Evolutionary conservation across 2,797 vertebrate genomes (phyloP).

Genomic region (Takifugu ocellatus): DNA sequence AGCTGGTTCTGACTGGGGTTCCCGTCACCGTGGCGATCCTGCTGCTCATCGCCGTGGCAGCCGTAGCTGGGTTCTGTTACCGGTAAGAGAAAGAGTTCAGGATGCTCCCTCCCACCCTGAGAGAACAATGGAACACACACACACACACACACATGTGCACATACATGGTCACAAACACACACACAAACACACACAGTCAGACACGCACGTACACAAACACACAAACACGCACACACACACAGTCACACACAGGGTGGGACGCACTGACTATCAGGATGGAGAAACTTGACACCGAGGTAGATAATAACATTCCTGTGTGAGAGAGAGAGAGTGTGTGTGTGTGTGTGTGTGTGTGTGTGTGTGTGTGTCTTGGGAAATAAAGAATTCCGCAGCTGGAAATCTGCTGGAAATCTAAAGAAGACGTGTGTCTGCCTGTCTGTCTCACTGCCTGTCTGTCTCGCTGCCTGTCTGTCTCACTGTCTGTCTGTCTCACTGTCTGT

Average conservation of each 20-base stretch:
- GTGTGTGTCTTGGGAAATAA: constrained; percentile 15
- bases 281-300: constrained; percentile 38
- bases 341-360: constrained; percentile 8
- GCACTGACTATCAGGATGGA: constrained; percentile 33
- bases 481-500: background rate
- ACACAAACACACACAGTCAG: constrained; percentile 3
- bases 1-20: constrained; percentile 73
- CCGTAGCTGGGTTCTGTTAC: constrained; percentile 71
- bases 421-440: too few relatives aligned
- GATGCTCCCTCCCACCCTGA: constrained; percentile 34
- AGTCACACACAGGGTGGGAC: constrained; percentile 29
- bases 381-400: constrained; percentile 20
- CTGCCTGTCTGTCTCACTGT: background rate
- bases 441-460: background rate
- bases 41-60: constrained; percentile 66
- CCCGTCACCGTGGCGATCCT: constrained; percentile 74
- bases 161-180: constrained; percentile 17
- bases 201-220: constrained; percentile 1
- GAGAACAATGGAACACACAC: constrained; percentile 39
- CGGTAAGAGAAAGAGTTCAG: constrained; percentile 67
- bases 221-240: constrained; percentile 25
- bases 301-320: constrained; percentile 38
- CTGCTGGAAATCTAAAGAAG: constrained; percentile 12
- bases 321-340: background rate
- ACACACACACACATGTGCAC: constrained; percentile 18